Evolutionary conservation across 2,888 invertebrate species (phyloP), one percentile per base, ranked within the genome.

Genomic region (Rhingia campestris): DNA sequence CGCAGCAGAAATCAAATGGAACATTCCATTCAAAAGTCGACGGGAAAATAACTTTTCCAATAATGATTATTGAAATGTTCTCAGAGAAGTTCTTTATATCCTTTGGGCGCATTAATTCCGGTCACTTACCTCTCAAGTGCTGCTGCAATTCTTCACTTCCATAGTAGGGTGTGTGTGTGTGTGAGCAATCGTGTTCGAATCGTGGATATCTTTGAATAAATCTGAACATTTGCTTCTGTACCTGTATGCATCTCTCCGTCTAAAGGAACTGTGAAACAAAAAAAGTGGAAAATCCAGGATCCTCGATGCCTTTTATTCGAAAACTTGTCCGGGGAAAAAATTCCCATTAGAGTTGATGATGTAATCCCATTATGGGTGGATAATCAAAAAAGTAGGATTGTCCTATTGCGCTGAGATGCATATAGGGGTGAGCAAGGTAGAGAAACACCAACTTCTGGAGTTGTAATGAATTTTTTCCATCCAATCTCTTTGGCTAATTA

Each of bases 401-500:
- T 76, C 14, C 54, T 14, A 33, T 74, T 59, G 47, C n/a, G 41
- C 51, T 33, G 37, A 64, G 37, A n/a, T 22, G 14, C 64, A 43
- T n/a, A n/a, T n/a, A n/a, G 2, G 41, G 33, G 43, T 33, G 64
- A 54, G 39, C 12, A 47, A 61, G n/a, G 54, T 32, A 10, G 33
- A 69, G 9, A 56, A 43, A 33, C 14, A 30, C 47, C 33, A 45
- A 37, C 43, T 43, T 12, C 22, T 12, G 12, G 33, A 70, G 54
- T 56, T 66, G 47, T 59, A 73, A 84, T 80, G 70, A 69, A 75
- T 84, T 77, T 84, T 84, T 74, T 67, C 56, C 58, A 39, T 79
- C 35, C 75, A 84, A 84, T 84, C 47, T 80, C 49, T 69, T 70
- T 61, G 54, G 80, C 80, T 84, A 84, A 84, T 84, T 84, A 80